Percentiles rank a stretch among this genome's conserved stretches.
Conservation (phyloP, 2,113 vertebrate genomes). For the Triplophysa rosa region DNA sequence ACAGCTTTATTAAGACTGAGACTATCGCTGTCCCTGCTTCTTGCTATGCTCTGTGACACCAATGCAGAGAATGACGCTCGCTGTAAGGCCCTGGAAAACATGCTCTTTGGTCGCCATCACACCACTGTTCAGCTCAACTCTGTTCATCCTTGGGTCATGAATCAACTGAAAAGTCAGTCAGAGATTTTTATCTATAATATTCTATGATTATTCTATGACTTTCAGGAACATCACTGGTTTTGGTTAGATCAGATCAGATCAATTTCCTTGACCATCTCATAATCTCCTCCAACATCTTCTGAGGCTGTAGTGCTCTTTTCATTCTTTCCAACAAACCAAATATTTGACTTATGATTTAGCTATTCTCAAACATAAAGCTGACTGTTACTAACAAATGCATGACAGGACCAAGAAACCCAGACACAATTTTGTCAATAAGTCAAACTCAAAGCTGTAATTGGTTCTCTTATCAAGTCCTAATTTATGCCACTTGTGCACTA, state of each 20-base stretch:
- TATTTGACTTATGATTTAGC: neutral
- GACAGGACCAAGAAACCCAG: neutral
- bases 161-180: neutral
- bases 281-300: conserved; percentile 32
- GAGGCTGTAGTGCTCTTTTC: neutral
- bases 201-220: neutral
- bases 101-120: neutral
- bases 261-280: conserved; percentile 19
- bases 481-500: conserved; percentile 8
- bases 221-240: conserved; percentile 5
- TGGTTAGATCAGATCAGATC: conserved; percentile 44
- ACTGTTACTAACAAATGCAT: neutral
- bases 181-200: too few species aligned
- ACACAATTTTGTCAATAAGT: conserved; percentile 28
- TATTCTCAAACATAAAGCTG: conserved; percentile 17
- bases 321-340: conserved; percentile 22
- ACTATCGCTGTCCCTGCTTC: conserved; percentile 6
- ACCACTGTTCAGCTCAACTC: neutral
- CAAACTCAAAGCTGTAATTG: conserved; percentile 25
- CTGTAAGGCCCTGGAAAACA: neutral
- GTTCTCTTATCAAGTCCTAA: conserved; percentile 24
- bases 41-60: neutral
- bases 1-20: conserved; percentile 30
- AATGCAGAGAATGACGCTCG: conserved; percentile 3
- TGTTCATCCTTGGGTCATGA: neutral